Base-by-base conservation (phyloP, 2,888 invertebrate species). In the Lycocerus yunnanus region DNA sequence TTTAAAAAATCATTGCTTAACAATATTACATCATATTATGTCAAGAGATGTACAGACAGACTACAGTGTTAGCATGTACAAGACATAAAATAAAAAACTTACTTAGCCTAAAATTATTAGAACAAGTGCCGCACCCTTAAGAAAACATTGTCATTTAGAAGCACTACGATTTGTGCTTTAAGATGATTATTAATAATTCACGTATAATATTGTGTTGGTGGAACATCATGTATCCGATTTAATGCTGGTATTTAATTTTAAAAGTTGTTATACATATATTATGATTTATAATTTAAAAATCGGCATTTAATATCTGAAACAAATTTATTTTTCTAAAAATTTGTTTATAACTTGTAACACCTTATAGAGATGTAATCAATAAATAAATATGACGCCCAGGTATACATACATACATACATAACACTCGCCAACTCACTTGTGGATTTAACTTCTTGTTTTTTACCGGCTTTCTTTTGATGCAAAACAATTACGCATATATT, bases 161-260 rank as follows among this genome's bases (percentile, higher is more conserved):
- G 82, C 82, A 84, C 84, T 84, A 84, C 84, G 84, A 83, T 83
- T 82, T 82, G 80, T 82, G 81, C 81, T 82, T 81, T 81, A 82
- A 81, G 83, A 83, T 82, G 82, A 80, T 79, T 83, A 85, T 85
- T 84, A 85, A 85, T 85, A 85, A 85, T 85, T 85, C 85, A 85
- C 85, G 83, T 81, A 78, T 81, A 84, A 81, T 80, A 84, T n/a
- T 81, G 84, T 84, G 85, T 85, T 85, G 85, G 85, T 84, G 84
- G 83, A 82, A 83, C 83, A 84, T 79, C 78, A n/a, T n/a, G n/a
- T 82, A 83, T 84, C 82, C 81, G 82, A 76, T 75, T 78, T 15
- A 43, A 10, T n/a, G 4, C 15, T 78, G 80, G 80, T 83, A 81
- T 80, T 79, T 80, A 81, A 81, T 80, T 82, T 78, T 81, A 80